phyloP scores from a whole-genome alignment of 2,888 invertebrate species.

The Eupithecia abbreviata region DNA sequence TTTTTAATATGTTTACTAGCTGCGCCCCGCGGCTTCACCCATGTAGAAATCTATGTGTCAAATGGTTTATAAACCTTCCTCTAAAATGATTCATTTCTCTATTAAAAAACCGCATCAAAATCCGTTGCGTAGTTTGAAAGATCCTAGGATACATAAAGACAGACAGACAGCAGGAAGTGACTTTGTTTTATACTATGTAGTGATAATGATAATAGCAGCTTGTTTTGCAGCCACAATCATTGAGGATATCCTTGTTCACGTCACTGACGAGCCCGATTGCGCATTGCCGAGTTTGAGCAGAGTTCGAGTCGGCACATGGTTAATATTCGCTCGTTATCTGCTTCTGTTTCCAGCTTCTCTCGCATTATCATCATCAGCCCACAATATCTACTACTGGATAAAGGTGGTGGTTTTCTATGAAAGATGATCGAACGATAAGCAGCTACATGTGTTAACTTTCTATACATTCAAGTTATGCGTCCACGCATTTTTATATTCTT shows the following conservation, averaged over 20 bases:
- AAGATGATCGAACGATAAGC: neutral
- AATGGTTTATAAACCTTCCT: too few species aligned
- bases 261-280: constrained; percentile 64
- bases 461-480: neutral
- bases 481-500: too few species aligned
- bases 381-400: neutral
- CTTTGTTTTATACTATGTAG: too few species aligned
- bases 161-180: too few species aligned
- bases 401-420: neutral
- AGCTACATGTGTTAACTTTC: neutral
- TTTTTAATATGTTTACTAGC: too few species aligned
- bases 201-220: neutral
- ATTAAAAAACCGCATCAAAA: too few species aligned
- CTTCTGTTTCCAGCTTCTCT: neutral
- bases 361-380: neutral
- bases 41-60: too few species aligned
- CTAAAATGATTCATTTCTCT: too few species aligned
- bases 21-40: too few species aligned
- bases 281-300: constrained; percentile 59
- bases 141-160: too few species aligned
- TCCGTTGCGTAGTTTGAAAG: too few species aligned
- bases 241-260: constrained; percentile 51
- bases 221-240: constrained; percentile 44
- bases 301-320: constrained; percentile 50
- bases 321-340: constrained; percentile 57